Evolutionary conservation across 1,140 invertebrate species (phyloP).

Genomic region (Ericerus pela): DNA sequence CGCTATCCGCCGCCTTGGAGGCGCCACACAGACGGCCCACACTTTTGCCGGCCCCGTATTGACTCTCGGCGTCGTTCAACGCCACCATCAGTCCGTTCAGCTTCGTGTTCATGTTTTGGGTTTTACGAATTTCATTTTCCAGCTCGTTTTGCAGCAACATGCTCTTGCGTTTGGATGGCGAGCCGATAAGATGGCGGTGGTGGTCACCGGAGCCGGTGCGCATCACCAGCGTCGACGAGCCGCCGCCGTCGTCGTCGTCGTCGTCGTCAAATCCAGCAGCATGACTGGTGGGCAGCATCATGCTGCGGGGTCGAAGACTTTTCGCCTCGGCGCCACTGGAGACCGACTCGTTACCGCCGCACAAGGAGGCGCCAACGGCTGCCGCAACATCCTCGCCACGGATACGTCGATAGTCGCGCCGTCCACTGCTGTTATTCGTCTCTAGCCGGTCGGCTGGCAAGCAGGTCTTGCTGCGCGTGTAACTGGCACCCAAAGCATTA

Average conservation of each 20-base stretch:
- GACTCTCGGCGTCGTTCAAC: background rate
- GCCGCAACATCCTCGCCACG: background rate
- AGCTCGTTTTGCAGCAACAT: background rate
- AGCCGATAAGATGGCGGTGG: no score
- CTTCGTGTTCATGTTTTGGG: background rate
- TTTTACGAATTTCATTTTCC: constrained; percentile 2
- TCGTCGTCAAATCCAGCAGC: no score
- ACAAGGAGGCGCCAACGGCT: no score
- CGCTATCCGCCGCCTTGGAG: background rate
- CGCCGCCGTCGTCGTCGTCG: no score
- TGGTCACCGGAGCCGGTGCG: no score
- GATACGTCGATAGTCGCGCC: background rate
- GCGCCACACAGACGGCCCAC: background rate
- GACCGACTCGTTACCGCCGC: background rate
- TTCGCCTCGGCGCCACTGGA: no score
- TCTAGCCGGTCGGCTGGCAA: background rate
- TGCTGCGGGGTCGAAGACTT: no score
- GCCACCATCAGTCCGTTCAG: background rate
- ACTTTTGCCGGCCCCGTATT: background rate
- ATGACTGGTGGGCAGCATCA: background rate
- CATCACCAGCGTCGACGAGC: no score
- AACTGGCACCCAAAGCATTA: background rate
- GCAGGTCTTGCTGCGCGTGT: background rate
- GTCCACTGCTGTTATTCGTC: background rate
- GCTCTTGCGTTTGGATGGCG: background rate